These are phyloP conservation scores for Heteropelma amictum DNA, from an alignment of 2,888 invertebrate species.

Conservation along the genomic window DNA sequence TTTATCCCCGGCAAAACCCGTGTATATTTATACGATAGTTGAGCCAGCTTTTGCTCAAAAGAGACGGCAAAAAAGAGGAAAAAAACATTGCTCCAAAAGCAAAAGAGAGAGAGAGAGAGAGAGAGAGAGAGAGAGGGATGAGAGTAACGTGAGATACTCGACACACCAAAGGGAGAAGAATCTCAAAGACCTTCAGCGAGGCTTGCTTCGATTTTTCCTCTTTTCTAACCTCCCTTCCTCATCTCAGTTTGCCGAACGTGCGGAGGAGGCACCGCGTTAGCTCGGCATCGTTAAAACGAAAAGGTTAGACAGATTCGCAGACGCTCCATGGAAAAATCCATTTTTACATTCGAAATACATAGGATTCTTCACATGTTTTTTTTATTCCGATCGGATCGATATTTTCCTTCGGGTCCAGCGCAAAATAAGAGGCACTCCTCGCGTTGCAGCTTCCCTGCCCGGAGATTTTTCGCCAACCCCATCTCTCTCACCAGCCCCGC, in stretches of 20 bases:
- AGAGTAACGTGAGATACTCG: constrained; percentile 21
- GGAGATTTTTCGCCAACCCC: background rate
- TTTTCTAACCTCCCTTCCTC: background rate
- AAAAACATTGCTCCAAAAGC: background rate
- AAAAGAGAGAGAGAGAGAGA: background rate
- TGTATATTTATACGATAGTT: constrained; percentile 50
- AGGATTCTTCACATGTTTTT: background rate
- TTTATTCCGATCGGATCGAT: too few species aligned
- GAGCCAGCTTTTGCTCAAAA: constrained; percentile 7
- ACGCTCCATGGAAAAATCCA: constrained; percentile 4
- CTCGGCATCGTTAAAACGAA: too few species aligned
- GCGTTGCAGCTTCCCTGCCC: background rate
- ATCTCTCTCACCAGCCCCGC: constrained; percentile 6
- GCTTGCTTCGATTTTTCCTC: constrained; percentile 49
- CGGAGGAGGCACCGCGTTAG: too few species aligned
- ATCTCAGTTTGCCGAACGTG: background rate
- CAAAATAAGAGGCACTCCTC: background rate
- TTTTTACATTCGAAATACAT: too few species aligned
- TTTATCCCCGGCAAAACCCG: constrained; percentile 32
- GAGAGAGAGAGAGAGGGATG: background rate
- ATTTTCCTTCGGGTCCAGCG: constrained; percentile 11
- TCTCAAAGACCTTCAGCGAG: constrained; percentile 51
- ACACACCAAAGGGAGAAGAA: constrained; percentile 35
- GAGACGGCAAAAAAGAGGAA: constrained; percentile 25
- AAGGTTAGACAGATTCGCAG: too few species aligned